Evolutionary conservation across 2,888 invertebrate genomes (phyloP).

Genomic region (Cheilosia impressa): DNA sequence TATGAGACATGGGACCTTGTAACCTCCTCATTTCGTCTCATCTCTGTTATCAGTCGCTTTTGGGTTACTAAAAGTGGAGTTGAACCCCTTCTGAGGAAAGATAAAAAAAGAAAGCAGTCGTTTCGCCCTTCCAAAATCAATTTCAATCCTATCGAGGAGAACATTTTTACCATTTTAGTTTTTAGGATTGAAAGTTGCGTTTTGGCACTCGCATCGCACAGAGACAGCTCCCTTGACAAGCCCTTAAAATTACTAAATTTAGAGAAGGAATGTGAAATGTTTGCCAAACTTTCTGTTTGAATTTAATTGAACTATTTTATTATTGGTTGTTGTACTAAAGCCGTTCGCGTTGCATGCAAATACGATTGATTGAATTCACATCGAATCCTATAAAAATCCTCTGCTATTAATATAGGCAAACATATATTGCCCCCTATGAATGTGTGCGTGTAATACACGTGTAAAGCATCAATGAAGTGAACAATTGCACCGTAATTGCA

Average conservation of each 20-base stretch:
- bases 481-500: constrained; percentile 14
- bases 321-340: neutral
- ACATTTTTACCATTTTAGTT: too few species aligned
- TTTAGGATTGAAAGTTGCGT: too few species aligned
- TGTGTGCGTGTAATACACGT: neutral
- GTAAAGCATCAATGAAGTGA: constrained; percentile 1
- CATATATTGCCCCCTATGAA: neutral
- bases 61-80: too few species aligned
- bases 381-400: neutral
- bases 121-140: too few species aligned
- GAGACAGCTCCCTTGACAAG: neutral
- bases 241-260: neutral
- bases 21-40: too few species aligned
- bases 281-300: neutral
- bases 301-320: neutral
- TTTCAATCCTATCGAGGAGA: too few species aligned
- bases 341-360: neutral
- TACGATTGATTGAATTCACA: neutral
- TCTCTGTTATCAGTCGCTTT: too few species aligned
- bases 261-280: neutral
- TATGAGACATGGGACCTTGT: too few species aligned
- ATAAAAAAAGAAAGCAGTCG: too few species aligned
- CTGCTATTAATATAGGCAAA: neutral
- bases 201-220: too few species aligned
- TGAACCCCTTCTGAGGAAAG: too few species aligned